Evolutionary conservation across 2,113 vertebrate species (phyloP).

Genomic region (Pterocles burchelli): DNA sequence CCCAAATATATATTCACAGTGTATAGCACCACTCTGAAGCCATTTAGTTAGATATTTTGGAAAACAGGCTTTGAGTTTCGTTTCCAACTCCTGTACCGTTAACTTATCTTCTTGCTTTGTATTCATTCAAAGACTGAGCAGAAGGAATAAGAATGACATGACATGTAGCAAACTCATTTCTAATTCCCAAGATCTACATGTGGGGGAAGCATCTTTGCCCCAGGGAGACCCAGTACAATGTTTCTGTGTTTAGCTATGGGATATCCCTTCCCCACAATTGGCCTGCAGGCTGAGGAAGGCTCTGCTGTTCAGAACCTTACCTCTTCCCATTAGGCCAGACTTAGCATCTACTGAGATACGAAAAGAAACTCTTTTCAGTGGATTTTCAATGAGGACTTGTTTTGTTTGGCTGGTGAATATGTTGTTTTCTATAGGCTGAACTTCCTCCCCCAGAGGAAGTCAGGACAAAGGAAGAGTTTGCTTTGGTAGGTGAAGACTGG

Average conservation of each 20-base stretch:
- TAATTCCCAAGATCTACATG: not conserved
- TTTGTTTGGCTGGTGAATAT: not conserved
- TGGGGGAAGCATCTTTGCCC: not conserved
- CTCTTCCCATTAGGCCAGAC: not conserved
- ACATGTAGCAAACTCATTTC: not conserved
- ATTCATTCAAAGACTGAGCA: not conserved
- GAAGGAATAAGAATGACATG: not conserved
- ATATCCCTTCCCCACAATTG: not conserved
- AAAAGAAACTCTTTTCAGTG: not conserved
- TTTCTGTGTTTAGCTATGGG: not conserved
- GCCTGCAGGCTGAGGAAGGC: fast-evolving
- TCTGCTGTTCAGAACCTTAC: not conserved
- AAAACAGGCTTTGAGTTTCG: not conserved
- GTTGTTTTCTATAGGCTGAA: not conserved
- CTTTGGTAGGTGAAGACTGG: too few species aligned
- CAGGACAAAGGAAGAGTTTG: too few species aligned
- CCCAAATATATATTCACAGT: too few species aligned
- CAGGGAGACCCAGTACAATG: not conserved
- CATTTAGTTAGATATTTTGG: not conserved
- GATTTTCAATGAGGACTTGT: not conserved
- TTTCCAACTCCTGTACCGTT: not conserved
- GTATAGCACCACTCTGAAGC: not conserved
- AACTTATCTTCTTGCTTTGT: not conserved
- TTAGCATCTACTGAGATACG: not conserved
- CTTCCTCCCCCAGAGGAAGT: too few species aligned